A percentile compares a stretch with the other conserved stretches of the same genome.
Conservation (phyloP, 2,797 vertebrate species). For the Etheostoma perlongum region DNA sequence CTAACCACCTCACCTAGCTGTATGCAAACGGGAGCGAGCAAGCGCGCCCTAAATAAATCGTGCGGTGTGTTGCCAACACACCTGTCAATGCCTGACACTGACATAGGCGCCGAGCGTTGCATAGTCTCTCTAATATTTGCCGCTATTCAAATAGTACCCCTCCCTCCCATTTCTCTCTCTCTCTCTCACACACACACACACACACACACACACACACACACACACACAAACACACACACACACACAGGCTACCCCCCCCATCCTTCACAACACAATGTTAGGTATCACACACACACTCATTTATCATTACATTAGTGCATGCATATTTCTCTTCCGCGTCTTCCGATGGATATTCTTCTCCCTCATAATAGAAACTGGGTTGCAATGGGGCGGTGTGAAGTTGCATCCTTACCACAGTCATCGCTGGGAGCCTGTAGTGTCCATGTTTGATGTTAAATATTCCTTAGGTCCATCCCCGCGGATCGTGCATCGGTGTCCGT, state of each 20-base stretch:
- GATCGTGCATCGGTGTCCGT: conserved; percentile 58
- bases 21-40: conserved; percentile 68
- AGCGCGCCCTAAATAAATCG: conserved; percentile 75
- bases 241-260: conserved; percentile 28
- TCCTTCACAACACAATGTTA: conserved; percentile 65
- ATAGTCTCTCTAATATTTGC: conserved; percentile 56
- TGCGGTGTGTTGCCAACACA: conserved; percentile 70
- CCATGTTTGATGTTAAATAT: conserved; percentile 75
- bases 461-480: conserved; percentile 73
- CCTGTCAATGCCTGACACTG: conserved; percentile 75
- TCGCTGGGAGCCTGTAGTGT: conserved; percentile 71
- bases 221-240: conserved; percentile 10
- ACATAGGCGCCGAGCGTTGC: conserved; percentile 55
- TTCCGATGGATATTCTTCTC: conserved; percentile 9
- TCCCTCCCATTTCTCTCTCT: not conserved
- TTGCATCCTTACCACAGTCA: conserved; percentile 83
- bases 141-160: conserved; percentile 40
- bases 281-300: conserved; percentile 41
- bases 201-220: conserved; percentile 6
- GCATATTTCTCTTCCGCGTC: conserved; percentile 38
- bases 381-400: conserved; percentile 77
- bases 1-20: conserved; percentile 64
- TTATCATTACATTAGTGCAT: conserved; percentile 31
- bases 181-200: conserved; percentile 4
- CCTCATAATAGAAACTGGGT: conserved; percentile 55